Conservation (phyloP, 2,888 invertebrate genomes). For the Megalurothrips usitatus region DNA sequence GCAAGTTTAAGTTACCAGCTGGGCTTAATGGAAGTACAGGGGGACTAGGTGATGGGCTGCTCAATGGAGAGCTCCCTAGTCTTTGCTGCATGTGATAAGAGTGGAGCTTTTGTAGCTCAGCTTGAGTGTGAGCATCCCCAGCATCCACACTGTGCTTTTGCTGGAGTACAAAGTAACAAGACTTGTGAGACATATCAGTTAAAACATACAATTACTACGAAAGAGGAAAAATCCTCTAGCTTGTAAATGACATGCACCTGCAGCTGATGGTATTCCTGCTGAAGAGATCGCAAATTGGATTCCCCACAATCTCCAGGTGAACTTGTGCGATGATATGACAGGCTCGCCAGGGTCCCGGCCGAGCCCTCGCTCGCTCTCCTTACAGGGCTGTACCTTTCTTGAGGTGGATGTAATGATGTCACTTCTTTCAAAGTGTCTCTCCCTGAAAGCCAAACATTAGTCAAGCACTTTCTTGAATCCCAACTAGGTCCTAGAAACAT, state of each 20-base stretch:
- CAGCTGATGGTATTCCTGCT: conserved; percentile 74
- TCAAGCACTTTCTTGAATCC: not conserved
- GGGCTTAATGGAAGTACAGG: conserved; percentile 41
- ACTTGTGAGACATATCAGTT: not conserved
- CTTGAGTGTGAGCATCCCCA: conserved; percentile 38
- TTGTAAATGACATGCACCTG: conserved; percentile 55
- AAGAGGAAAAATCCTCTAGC: not conserved
- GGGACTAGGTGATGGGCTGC: conserved; percentile 41
- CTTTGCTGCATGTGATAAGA: conserved; percentile 46
- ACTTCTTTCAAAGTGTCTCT: conserved; percentile 58
- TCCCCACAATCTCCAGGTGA: conserved; percentile 36
- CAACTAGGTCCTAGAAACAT: too few relatives aligned
- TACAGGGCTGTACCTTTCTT: conserved; percentile 85
- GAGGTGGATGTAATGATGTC: conserved; percentile 47
- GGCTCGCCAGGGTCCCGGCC: conserved; percentile 42
- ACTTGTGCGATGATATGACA: conserved; percentile 32
- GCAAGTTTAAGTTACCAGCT: conserved; percentile 33
- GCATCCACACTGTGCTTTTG: conserved; percentile 44
- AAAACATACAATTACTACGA: not conserved
- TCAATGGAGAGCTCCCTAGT: conserved; percentile 38
- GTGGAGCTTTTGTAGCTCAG: conserved; percentile 48
- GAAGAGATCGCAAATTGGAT: conserved; percentile 54
- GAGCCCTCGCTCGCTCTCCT: conserved; percentile 82
- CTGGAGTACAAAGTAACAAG: conserved; percentile 29
- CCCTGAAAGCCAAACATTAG: conserved; percentile 39